Evolutionary conservation across 2,797 vertebrate genomes (phyloP), one percentile per base, ranked within the genome.

Genomic region (Sorex maritimensis): DNA sequence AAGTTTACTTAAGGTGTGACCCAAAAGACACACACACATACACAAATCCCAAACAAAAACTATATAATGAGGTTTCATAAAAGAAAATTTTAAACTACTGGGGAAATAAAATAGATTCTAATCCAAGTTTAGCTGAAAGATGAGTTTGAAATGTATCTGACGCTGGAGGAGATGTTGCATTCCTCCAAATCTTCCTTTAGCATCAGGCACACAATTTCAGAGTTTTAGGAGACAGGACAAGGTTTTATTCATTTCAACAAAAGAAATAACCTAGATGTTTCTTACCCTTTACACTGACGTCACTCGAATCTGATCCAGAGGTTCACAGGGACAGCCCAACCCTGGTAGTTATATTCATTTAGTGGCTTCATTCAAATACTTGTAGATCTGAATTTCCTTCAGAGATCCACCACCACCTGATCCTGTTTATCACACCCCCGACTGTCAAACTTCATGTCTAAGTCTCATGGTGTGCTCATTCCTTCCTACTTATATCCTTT

Each of bases 391-490:
- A 61, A 61, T 61, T 67, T 67, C 61, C 23, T 65, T 55, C 49
- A 52, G 49, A 52, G 65, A 26, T 30, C n/a, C 67, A 69, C 28
- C 67, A 69, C 28, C 14, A 30, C 11, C 65, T 75, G 61, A 24
- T 44, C 46, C 44, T 5, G 34, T 38, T 46, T 79, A 83, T 58
- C 9, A 7, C 6, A 0, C 4, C 26, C 26, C 67, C 21, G 11
- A 21, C 74, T 73, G 81, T 52, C 49, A 94, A 94, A 96, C 34
- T 38, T 92, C 58, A 21, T 63, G 21, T 73, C 72, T 77, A 61
- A 69, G 5, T 28, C 34, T 90, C 52, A 30, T 21, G 71, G 8
- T n/a, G 69, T 24, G 71, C 28, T 91, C 49, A 71, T 65, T 71
- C 44, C 17, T 91, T 92, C 68, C 38, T n/a, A n/a, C 38, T 74